Evolutionary conservation across 2,113 vertebrate genomes (phyloP), one percentile per base, ranked within the genome.

Genomic region (Gymnogyps californianus): DNA sequence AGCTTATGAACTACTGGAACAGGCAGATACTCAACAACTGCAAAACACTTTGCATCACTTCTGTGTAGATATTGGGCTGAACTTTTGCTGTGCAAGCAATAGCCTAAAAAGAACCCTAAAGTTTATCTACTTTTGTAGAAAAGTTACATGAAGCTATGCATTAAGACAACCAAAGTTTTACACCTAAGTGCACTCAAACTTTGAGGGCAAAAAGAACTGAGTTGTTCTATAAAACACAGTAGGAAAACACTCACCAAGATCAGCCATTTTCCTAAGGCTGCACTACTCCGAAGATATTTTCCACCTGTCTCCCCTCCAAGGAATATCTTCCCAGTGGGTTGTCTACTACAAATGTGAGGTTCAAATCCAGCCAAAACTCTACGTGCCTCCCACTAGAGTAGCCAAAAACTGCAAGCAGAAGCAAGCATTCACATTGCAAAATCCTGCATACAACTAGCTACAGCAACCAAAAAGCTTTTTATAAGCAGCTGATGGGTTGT

Each of bases 311-410:
- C 13, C 28, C 7, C 46, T 62, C 46, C 28, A 54, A 54, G 36
- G 13, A 71, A 2, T 9, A 51, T 16, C 49, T 40, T 83, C 21
- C 9, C 12, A 47, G 10, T 2, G 2, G 16, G 4, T 38, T 71
- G 13, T 24, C 29, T 25, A 28, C 24, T 54, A 34, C 26, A 67
- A 67, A 67, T 0, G 0, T 1, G 3, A 66, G 17, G 11, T 18
- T 75, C 40, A 75, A 75, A 65, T 52, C 15, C 79, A 57, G 10
- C 15, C 34, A 70, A 54, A 16, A 2, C 24, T 47, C 11, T 9
- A 0, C 1, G 0, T 9, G 1, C 2, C 3, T 71, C 20, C 31
- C 14, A 20, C 18, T 7, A 10, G 10, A 72, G 9, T 0, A 67
- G 7, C 25, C 13, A 70, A 36, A 62, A 32, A 34, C 40, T 16